Evolutionary conservation across 2,888 invertebrate genomes (phyloP), one percentile per base, ranked within the genome.

Genomic region (Temnothorax ravouxi): DNA sequence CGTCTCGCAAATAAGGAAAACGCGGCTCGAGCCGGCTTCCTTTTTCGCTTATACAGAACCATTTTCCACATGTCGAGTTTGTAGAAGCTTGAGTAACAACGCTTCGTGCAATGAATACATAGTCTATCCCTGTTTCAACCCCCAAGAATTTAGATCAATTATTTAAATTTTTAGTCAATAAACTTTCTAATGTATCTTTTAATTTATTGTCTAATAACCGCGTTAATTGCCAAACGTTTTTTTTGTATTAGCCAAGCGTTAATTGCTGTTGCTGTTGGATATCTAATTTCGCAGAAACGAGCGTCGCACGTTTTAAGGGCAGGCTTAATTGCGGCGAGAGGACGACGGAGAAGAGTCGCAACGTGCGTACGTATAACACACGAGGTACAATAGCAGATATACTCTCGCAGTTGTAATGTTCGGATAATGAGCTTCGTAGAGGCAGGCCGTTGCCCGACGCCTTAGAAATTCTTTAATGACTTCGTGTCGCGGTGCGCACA

Each of bases 401-500:
- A 38, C 61, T 85, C 77, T 74, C 18, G 54, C 25, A 25, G 64
- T 44, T 74, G 29, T 76, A 77, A 67, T 67, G 66, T 56, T 41
- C 69, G 69, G 62, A 86, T 85, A 88, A 86, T 81, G 86, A 87
- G 83, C 47, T 84, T 84, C 83, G 76, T 54, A 64, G 62, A 74
- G 80, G 86, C 88, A 89, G 93, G 93, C 91, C 92, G 90, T 92
- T 92, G 94, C 91, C 93, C 93, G 94, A 93, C 89, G 91, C 93
- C 93, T 92, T 94, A 93, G 92, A 93, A 93, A 92, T 93, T 92
- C 93, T 91, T 91, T 93, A 93, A 94, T 91, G 92, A 91, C 92
- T 93, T 92, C 92, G 92, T 87, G 92, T 90, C 90, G 88, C 88
- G 85, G 79, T 84, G 77, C 76, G 85, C 86, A 79, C 88, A 88